Evolutionary conservation across 2,113 vertebrate species (phyloP).

Genomic region (Tetrao urogallus): DNA sequence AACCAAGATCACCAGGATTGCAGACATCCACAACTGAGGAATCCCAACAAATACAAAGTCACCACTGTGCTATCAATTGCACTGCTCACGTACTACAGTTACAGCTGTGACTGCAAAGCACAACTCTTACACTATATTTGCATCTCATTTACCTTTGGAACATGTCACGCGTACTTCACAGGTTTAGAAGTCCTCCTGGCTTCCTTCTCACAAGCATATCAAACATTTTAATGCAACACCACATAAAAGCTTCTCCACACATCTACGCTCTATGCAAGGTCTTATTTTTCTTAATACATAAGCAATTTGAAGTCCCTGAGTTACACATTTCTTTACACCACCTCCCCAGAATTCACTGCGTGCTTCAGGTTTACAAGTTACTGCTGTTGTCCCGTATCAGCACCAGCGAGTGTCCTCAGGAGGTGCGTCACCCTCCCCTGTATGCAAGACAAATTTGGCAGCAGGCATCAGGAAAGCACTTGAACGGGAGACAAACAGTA

Average conservation of each 20-base stretch:
- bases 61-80: neutral
- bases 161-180: neutral
- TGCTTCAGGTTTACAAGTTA: neutral
- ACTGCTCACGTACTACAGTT: neutral
- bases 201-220: neutral
- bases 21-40: neutral
- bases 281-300: neutral
- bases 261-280: neutral
- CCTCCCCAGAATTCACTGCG: neutral
- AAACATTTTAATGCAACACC: neutral
- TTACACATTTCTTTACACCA: neutral
- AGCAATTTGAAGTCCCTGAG: slow-evolving; percentile 54
- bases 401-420: neutral
- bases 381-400: neutral
- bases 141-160: neutral
- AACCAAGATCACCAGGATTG: neutral
- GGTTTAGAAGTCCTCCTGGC: neutral
- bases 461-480: neutral
- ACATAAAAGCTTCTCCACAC: neutral
- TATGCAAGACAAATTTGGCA: neutral
- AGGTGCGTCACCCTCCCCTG: neutral
- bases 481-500: neutral
- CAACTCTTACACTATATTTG: neutral
- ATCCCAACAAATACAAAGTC: neutral
- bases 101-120: neutral